phyloP scores from a whole-genome alignment of 2,113 vertebrate genomes.

The Pomatorhinus ruficollis region DNA sequence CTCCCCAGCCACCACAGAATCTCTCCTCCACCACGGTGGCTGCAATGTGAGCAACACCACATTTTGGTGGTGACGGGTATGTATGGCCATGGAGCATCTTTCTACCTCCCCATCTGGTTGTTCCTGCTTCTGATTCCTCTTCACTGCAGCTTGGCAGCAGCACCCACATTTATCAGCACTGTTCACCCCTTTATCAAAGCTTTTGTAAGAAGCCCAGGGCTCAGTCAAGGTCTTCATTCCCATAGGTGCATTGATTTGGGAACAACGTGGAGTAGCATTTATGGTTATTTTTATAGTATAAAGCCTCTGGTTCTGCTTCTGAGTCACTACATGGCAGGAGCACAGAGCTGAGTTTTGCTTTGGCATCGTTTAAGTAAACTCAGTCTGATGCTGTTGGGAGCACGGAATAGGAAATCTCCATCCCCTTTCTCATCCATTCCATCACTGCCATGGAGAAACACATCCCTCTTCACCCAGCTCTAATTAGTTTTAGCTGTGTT shows the following conservation, averaged over 20 bases:
- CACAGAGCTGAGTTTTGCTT: slow-evolving; percentile 17
- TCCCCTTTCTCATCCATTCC: not conserved
- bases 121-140: not conserved
- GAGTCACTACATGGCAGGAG: not conserved
- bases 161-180: not conserved
- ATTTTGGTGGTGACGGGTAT: slow-evolving; percentile 6
- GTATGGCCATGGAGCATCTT: not conserved
- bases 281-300: not conserved
- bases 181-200: not conserved
- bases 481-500: slow-evolving; percentile 36
- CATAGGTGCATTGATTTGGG: not conserved
- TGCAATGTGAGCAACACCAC: not conserved
- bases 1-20: not conserved
- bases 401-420: slow-evolving; percentile 18
- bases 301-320: not conserved
- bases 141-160: not conserved
- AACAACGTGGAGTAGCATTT: not conserved
- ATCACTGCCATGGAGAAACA: not conserved
- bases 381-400: slow-evolving; percentile 12
- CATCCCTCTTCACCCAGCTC: not conserved
- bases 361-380: slow-evolving; percentile 10
- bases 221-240: not conserved
- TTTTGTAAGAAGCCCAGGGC: not conserved
- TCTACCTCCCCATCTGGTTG: not conserved
- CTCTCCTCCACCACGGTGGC: not conserved